Conservation (phyloP, 2,888 invertebrate genomes). For the Gnatocerus cornutus region DNA sequence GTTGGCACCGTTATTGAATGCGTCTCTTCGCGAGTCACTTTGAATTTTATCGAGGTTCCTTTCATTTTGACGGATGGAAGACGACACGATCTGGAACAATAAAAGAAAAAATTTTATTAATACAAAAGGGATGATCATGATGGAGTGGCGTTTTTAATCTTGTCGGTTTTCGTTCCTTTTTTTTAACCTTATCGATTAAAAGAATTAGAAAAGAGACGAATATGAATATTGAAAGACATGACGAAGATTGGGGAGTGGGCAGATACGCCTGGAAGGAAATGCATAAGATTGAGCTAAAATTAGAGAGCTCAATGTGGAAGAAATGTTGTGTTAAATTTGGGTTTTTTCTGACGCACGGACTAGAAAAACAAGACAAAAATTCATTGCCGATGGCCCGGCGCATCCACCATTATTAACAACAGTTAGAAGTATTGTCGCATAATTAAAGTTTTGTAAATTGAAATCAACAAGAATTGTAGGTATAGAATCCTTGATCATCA, state of each 20-base stretch:
- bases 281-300: not conserved
- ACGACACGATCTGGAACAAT: constrained; percentile 30
- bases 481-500: too few relatives aligned
- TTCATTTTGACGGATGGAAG: constrained; percentile 32
- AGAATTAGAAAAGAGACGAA: not conserved
- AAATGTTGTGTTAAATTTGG: too few relatives aligned
- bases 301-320: too few relatives aligned
- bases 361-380: too few relatives aligned
- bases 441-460: too few relatives aligned
- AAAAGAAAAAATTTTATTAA: constrained; percentile 3
- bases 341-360: too few relatives aligned
- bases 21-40: constrained; percentile 63
- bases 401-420: too few relatives aligned
- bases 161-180: constrained; percentile 4
- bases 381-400: too few relatives aligned
- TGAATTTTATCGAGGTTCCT: constrained; percentile 64
- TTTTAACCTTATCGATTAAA: constrained; percentile 9
- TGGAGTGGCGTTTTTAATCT: constrained; percentile 12
- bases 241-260: not conserved
- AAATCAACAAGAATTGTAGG: too few relatives aligned
- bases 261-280: not conserved
- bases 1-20: constrained; percentile 56
- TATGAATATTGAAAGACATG: constrained; percentile 6
- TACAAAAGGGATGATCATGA: not conserved
- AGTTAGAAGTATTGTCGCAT: too few relatives aligned